phyloP scores from a whole-genome alignment of 2,113 vertebrate species.

The Caracal caracal region DNA sequence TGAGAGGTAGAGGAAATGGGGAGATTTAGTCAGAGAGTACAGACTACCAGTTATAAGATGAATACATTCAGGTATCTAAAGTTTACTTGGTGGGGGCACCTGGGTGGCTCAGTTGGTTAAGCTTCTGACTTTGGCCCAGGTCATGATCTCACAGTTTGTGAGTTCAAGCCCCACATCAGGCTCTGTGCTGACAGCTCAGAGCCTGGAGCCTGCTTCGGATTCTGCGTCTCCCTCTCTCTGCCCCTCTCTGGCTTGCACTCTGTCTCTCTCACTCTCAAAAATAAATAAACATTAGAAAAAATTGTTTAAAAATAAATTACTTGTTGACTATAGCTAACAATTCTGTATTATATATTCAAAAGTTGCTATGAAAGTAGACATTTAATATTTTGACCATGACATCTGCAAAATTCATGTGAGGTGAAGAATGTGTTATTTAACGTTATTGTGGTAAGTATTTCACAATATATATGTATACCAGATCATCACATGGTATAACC shows the following conservation, averaged over 20 bases:
- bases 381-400: neutral
- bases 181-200: no score
- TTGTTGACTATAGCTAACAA: neutral
- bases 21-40: neutral
- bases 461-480: neutral
- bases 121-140: no score
- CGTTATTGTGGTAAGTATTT: neutral
- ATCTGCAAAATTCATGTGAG: neutral
- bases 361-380: neutral
- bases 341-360: neutral
- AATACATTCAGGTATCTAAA: neutral
- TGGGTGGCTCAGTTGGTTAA: no score
- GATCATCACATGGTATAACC: neutral
- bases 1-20: neutral
- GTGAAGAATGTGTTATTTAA: neutral
- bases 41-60: neutral
- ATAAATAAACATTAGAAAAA: no score
- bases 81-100: no score
- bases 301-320: no score
- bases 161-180: no score
- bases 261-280: no score
- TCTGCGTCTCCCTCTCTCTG: no score
- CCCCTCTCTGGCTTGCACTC: no score
- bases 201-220: no score
- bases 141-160: no score